Percentiles rank a stretch among this genome's conserved stretches.
Conservation (phyloP, 2,888 invertebrate genomes). For the Cheilosia grossa region DNA sequence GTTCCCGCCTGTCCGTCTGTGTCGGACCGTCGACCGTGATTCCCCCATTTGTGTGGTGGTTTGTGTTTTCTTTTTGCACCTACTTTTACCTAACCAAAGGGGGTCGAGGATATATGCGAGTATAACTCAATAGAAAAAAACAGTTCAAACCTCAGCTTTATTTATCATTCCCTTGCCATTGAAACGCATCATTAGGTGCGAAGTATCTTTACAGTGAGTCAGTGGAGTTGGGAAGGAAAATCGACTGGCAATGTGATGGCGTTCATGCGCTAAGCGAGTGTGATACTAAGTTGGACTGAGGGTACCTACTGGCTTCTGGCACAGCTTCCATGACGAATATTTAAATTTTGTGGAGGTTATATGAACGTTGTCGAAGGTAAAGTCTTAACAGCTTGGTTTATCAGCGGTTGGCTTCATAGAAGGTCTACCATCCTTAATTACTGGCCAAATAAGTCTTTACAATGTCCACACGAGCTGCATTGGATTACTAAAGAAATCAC, state of each 20-base stretch:
- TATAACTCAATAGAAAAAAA: constrained; percentile 53
- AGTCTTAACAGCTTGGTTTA: too few relatives aligned
- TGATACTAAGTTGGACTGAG: too few relatives aligned
- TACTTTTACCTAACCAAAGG: constrained; percentile 20
- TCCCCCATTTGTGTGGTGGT: constrained; percentile 62
- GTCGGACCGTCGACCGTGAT: constrained; percentile 63
- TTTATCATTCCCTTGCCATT: constrained; percentile 54
- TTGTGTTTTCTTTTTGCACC: constrained; percentile 28
- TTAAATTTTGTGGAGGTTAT: too few relatives aligned
- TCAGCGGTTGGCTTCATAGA: too few relatives aligned
- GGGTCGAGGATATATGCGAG: constrained; percentile 44
- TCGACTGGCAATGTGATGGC: neutral
- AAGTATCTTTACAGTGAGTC: constrained; percentile 57
- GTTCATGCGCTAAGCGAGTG: too few relatives aligned
- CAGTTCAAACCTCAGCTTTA: constrained; percentile 51
- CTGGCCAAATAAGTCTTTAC: too few relatives aligned
- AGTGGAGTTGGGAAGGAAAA: neutral
- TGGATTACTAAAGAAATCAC: too few relatives aligned
- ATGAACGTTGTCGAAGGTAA: too few relatives aligned
- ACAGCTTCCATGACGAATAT: too few relatives aligned
- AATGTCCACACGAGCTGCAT: too few relatives aligned
- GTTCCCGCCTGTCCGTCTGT: constrained; percentile 62
- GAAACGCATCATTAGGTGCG: constrained; percentile 58
- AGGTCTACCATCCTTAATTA: too few relatives aligned
- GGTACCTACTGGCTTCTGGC: too few relatives aligned